Evolutionary conservation across 1,140 invertebrate genomes (phyloP).

Genomic region (Penaeus vannamei): DNA sequence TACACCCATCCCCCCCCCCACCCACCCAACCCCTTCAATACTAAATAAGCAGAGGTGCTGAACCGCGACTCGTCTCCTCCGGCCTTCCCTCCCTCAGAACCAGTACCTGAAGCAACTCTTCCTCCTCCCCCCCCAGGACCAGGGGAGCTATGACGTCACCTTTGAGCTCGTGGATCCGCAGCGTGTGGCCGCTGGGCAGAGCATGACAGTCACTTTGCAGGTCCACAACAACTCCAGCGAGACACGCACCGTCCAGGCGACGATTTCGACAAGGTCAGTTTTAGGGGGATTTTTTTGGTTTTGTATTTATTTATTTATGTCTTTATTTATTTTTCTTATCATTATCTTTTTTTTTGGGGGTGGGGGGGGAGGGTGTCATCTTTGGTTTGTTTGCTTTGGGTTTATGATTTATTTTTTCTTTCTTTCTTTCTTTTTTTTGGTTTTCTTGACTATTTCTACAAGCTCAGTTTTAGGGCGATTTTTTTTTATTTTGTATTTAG

Average conservation of each 20-base stretch:
- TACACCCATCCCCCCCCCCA: too few relatives aligned
- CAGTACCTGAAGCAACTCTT: conserved; percentile 74
- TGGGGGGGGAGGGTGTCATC: background rate
- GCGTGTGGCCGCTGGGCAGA: conserved; percentile 79
- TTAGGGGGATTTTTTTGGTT: too few relatives aligned
- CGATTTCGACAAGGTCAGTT: conserved; percentile 75
- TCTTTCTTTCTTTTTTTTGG: too few relatives aligned
- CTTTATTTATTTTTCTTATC: background rate
- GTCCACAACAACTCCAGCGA: conserved; percentile 79
- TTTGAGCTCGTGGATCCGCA: conserved; percentile 81
- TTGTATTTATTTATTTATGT: background rate
- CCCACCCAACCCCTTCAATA: background rate
- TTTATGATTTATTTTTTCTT: too few relatives aligned
- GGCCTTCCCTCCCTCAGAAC: conserved; percentile 19
- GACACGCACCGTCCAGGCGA: conserved; percentile 78
- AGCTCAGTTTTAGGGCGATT: conserved; percentile 64
- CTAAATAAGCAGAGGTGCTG: background rate
- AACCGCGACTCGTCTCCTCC: background rate
- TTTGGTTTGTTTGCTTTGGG: too few relatives aligned
- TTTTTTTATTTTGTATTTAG: too few relatives aligned
- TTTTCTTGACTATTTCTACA: conserved; percentile 75
- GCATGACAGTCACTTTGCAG: conserved; percentile 79
- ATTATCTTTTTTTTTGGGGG: background rate
- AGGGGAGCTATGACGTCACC: conserved; percentile 75
- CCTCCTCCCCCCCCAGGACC: conserved; percentile 75